Base-by-base conservation (phyloP, 1,140 invertebrate species). In the Coptotermes formosanus region DNA sequence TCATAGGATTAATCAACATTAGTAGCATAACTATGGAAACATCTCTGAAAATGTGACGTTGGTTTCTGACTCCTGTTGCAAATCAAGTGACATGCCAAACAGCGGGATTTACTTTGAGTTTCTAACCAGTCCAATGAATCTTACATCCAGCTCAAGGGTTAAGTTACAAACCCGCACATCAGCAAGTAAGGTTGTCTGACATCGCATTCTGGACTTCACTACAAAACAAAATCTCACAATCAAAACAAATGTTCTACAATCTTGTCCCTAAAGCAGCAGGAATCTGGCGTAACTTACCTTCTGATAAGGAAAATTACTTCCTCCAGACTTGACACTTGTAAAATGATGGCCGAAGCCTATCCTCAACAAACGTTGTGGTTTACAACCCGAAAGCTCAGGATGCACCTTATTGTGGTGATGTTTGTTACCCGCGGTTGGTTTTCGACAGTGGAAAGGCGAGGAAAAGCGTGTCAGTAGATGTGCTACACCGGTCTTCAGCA, bases 331-430 rank as follows among this genome's bases (percentile, higher is more conserved):
- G n/a, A 82, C 64, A n/a, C 45, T 43, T 25, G 64, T 0, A 75
- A 75, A 75, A 30, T 75, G 64, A 32, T 52, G 59, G 12, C 85
- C 75, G n/a, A 85, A 85, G 0, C 85, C 85, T 16, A 69, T 85
- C 59, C 75, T 9, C 25, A 85, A 38, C 85, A 85, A 30, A 11
- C 85, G 85, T 16, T 32, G 85, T 11, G 85, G 64, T 64, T 69
- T 85, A 21, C 64, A 48, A 43, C 45, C 85, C 7, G 83, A 19
- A 3, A 44, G 0, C 59, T 85, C 85, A 14, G 85, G 85, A 30
- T 85, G 75, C 55, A 85, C 85, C 32, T 85, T 85, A 23, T 85
- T n/a, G 44, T 81, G 9, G 64, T 85, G 59, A 44, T 81, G 43
- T 43, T 81, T 48, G 23, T 25, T 32, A 30, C 44, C 25, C 16